Evolutionary conservation across 2,888 invertebrate genomes (phyloP).

Genomic region (Atethmia centrago): DNA sequence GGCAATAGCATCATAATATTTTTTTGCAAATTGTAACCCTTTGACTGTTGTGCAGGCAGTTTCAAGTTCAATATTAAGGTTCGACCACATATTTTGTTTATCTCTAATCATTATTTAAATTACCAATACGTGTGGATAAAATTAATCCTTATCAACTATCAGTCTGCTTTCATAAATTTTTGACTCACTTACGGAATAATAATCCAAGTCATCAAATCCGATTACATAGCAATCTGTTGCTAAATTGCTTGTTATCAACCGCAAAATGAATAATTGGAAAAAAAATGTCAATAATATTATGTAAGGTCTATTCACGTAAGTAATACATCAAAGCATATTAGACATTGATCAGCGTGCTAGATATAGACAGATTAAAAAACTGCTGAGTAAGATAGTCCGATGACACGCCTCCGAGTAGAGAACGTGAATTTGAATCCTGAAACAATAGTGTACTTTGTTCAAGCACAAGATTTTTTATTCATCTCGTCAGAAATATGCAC

Average conservation of each 20-base stretch:
- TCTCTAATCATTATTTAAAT: not conserved
- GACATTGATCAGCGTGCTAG: constrained; percentile 16
- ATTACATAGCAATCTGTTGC: constrained; percentile 27
- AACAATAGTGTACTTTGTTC: not conserved
- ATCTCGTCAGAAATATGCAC: constrained; percentile 9
- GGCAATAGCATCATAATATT: not conserved
- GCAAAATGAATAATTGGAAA: constrained; percentile 25
- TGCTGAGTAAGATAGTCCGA: not conserved
- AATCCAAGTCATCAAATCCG: constrained; percentile 12
- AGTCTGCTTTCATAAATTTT: constrained; percentile 24
- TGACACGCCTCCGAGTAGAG: not conserved
- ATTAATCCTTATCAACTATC: constrained; percentile 17
- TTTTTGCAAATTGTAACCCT: not conserved
- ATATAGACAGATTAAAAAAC: not conserved
- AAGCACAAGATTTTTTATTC: not conserved
- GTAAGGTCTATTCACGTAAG: not conserved
- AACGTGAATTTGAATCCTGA: not conserved
- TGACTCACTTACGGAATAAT: constrained; percentile 3
- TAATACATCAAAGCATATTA: constrained; percentile 33
- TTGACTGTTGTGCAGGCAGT: not conserved
- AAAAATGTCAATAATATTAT: constrained; percentile 16
- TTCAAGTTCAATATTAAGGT: not conserved
- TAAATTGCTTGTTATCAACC: constrained; percentile 19
- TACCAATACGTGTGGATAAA: not conserved
- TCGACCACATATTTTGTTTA: not conserved